A percentile compares a stretch with the other conserved stretches of the same genome.
Evolutionary conservation across 53 echinoderm and acorn worm species (phyloP).

Genomic region (Henricia sp.): DNA sequence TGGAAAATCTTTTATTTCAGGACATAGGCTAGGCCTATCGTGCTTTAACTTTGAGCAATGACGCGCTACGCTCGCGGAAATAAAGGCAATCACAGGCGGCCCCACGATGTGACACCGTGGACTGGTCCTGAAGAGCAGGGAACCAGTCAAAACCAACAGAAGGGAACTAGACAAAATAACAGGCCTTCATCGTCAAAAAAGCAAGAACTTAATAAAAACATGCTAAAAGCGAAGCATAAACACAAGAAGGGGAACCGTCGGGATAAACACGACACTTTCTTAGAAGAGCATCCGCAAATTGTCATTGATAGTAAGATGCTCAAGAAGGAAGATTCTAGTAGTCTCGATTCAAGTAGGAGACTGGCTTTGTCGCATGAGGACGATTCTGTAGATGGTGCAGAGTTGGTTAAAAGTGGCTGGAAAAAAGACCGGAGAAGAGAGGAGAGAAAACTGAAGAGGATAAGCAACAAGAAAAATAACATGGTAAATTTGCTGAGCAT

Average conservation of each 20-base stretch:
- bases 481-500: constrained; percentile 35
- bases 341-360: constrained; percentile 19
- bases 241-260: not conserved
- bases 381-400: not conserved
- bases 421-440: constrained; percentile 83
- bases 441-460: constrained; percentile 78
- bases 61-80: constrained; percentile 91
- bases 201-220: too few relatives aligned
- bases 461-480: constrained; percentile 62
- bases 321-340: not conserved
- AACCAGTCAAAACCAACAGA: not conserved
- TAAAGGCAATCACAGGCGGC: constrained; percentile 73
- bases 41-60: too few relatives aligned
- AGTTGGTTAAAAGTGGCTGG: not conserved
- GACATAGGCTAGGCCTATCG: too few relatives aligned
- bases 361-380: not conserved
- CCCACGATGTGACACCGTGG: constrained; percentile 89
- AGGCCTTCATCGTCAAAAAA: too few relatives aligned
- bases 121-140: constrained; percentile 55
- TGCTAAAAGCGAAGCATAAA: not conserved
- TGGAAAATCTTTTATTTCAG: too few relatives aligned
- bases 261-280: not conserved
- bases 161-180: not conserved
- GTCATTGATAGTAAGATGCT: not conserved
- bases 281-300: not conserved